Evolutionary conservation across 2,797 vertebrate genomes (phyloP), one percentile per base, ranked within the genome.

Genomic region (Cynodonichthys magdalenae): DNA sequence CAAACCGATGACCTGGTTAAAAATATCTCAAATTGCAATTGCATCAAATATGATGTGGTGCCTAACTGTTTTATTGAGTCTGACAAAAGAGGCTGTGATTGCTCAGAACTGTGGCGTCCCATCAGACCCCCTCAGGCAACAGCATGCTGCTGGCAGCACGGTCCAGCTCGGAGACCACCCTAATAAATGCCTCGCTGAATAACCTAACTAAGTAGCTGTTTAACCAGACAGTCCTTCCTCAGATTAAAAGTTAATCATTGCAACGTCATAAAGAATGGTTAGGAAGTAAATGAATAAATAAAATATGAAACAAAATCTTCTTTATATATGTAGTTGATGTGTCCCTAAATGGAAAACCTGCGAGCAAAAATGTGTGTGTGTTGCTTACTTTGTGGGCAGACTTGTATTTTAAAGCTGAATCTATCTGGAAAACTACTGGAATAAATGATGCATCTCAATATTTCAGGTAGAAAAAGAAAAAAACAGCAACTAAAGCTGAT

Each of bases 151-250:
- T 87, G 86, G 79, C 82, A 83, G 73, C 67, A 49, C 19, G 45
- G 77, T 71, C 77, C 79, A 64, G 74, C 77, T 84, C 77, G 55
- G 58, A 74, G 77, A 77, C 73, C 66, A 50, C 63, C 49, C 67
- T 82, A 82, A 89, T 90, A 87, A 89, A 77, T 77, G 69, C 74
- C 87, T 82, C 27, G 60, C 79, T 77, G 82, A 66, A 71, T 69
- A 74, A 83, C 79, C 77, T 85, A 81, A 90, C 84, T 80, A 85
- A 84, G 71, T 66, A 71, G 63, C 81, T 83, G 73, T 83, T 88
- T 85, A 86, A 82, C 77, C 81, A 60, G 64, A 79, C 78, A 77
- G 74, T 59, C 75, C 81, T 66, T 75, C 70, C 69, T 84, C 77
- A 53, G 64, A 69, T 84, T 80, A 72, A 85, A 88, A 36, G 10